Percentiles rank a stretch among this genome's conserved stretches.
Conservation (phyloP, 2,888 invertebrate genomes). For the Leptopilina drosophilae region DNA sequence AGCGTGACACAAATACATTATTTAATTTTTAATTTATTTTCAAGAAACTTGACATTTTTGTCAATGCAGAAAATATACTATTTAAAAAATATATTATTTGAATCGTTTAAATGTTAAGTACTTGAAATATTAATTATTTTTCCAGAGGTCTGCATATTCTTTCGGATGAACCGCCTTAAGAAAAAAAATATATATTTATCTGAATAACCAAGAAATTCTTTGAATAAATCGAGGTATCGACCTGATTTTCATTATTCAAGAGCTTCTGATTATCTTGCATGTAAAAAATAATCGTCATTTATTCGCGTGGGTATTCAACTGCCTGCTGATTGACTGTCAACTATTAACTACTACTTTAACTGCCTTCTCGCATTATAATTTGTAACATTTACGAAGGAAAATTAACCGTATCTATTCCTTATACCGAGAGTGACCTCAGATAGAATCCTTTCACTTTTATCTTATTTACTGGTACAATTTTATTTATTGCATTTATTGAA, state of each 20-base stretch:
- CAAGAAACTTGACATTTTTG: too few species aligned
- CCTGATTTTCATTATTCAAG: constrained; percentile 14
- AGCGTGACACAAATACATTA: too few species aligned
- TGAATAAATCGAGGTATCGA: constrained; percentile 28
- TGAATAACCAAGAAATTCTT: constrained; percentile 16
- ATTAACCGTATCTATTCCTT: constrained; percentile 2
- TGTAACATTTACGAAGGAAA: constrained; percentile 7
- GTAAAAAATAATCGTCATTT: constrained; percentile 9
- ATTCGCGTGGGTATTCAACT: constrained; percentile 22
- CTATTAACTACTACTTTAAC: constrained; percentile 16
- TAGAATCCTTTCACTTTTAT: constrained; percentile 17
- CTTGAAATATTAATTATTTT: too few species aligned
- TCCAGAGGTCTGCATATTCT: too few species aligned
- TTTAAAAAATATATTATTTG: too few species aligned
- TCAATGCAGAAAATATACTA: too few species aligned
- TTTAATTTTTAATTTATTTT: too few species aligned
- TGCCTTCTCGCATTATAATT: constrained; percentile 11
- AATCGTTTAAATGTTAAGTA: too few species aligned
- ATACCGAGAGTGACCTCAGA: constrained; percentile 1
- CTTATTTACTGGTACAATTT: background rate
- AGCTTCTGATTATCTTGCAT: constrained; percentile 29
- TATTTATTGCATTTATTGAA: background rate
- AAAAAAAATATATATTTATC: background rate
- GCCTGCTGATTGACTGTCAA: constrained; percentile 11
- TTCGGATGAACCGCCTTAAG: too few species aligned